phyloP scores from a whole-genome alignment of 1,140 invertebrate genomes.

The Forficula auricularia region DNA sequence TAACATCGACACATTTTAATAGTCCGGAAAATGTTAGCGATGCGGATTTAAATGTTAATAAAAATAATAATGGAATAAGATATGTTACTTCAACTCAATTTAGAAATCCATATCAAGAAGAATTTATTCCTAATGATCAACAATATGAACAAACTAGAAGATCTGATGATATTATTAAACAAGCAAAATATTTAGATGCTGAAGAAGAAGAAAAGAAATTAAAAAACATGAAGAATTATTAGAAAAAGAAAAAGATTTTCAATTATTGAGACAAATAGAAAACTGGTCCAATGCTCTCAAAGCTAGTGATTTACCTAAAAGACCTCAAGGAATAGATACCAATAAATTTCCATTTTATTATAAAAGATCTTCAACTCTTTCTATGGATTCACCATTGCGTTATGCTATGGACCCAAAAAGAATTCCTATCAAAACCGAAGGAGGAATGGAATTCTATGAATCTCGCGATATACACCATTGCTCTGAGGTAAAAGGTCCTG shows the following conservation, averaged over 20 bases:
- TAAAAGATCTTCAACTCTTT: conserved; percentile 18
- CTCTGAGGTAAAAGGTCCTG: conserved; percentile 23
- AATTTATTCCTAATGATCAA: background rate
- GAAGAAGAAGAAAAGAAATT: background rate
- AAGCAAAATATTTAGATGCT: background rate
- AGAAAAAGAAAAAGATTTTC: background rate
- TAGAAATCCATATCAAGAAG: background rate
- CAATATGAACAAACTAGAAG: background rate
- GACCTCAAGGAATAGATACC: conserved; percentile 1
- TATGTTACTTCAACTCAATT: background rate
- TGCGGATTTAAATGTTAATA: no score
- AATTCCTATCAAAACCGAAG: conserved; percentile 28
- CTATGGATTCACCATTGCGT: conserved; percentile 34
- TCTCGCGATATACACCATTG: conserved; percentile 28
- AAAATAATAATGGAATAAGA: no score
- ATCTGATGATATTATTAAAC: background rate
- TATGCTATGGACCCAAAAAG: conserved; percentile 35
- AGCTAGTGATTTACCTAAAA: background rate
- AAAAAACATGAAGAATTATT: background rate
- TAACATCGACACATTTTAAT: no score
- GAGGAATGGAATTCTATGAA: conserved; percentile 40
- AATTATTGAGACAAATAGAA: background rate
- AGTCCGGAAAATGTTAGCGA: no score
- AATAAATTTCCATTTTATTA: background rate
- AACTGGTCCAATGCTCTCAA: background rate